Percentiles rank a stretch among this genome's conserved stretches.
Conservation (phyloP, 2,888 invertebrate genomes). For the Mechanitis mazaeus region DNA sequence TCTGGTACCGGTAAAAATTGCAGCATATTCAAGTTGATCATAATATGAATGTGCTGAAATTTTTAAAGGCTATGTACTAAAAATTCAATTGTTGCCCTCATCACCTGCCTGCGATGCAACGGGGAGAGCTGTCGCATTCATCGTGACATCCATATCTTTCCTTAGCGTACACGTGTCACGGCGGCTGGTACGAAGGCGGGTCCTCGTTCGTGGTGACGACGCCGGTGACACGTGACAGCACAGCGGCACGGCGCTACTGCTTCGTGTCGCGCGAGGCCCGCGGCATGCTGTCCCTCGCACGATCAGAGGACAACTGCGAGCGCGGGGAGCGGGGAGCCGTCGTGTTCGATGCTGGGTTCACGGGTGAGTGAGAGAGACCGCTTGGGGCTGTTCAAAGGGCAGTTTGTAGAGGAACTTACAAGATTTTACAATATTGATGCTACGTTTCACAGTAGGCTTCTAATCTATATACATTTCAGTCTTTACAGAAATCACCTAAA, state of each 20-base stretch:
- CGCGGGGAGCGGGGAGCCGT: conserved; percentile 73
- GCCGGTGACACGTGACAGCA: conserved; percentile 80
- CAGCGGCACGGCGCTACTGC: conserved; percentile 83
- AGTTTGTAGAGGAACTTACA: too few species aligned
- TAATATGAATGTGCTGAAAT: too few species aligned
- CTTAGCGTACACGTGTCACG: conserved; percentile 92
- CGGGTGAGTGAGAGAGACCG: conserved; percentile 63
- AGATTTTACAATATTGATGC: too few species aligned
- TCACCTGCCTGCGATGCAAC: too few species aligned
- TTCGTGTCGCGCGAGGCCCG: conserved; percentile 83
- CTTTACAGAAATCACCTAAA: too few species aligned
- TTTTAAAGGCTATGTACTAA: too few species aligned
- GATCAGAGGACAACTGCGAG: conserved; percentile 80
- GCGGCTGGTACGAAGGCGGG: conserved; percentile 91
- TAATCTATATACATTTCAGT: too few species aligned
- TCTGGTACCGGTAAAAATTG: too few species aligned
- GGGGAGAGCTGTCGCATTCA: too few species aligned
- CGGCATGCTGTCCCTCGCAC: conserved; percentile 73
- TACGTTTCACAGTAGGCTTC: too few species aligned
- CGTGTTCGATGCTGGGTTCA: conserved; percentile 79
- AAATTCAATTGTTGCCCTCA: too few species aligned
- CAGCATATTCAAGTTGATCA: too few species aligned
- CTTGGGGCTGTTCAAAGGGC: background rate
- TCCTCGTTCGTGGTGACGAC: conserved; percentile 91
- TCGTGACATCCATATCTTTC: conserved; percentile 19